These are phyloP conservation scores for Porites cylindrica DNA, from an alignment of 92 coral and sea anemone genomes.

Conservation along the genomic window DNA sequence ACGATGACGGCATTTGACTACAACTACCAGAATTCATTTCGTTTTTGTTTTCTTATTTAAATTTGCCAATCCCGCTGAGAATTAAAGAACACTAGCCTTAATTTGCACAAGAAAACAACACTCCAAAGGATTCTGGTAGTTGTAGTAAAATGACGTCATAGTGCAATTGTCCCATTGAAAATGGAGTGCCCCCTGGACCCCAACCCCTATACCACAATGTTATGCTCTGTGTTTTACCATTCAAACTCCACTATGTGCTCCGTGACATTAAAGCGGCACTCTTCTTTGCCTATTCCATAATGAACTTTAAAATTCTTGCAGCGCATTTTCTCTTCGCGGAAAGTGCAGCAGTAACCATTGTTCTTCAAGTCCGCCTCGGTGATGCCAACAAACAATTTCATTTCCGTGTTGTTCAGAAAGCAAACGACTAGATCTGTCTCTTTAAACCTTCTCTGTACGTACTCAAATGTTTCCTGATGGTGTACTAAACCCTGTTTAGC, in stretches of 20 bases:
- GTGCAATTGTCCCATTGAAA: too few species aligned
- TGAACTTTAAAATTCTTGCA: slow-evolving; percentile 78
- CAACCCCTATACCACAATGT: too few species aligned
- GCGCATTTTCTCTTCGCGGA: slow-evolving; percentile 75
- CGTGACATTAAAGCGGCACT: slow-evolving; percentile 77
- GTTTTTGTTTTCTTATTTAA: too few species aligned
- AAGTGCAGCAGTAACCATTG: slow-evolving; percentile 76
- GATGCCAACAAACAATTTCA: slow-evolving; percentile 74
- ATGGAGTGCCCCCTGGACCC: too few species aligned
- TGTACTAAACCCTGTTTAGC: slow-evolving; percentile 58
- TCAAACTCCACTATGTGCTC: slow-evolving; percentile 92
- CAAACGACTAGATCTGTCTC: slow-evolving; percentile 75
- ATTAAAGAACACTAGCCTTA: too few species aligned
- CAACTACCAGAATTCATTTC: too few species aligned
- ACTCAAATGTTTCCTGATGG: slow-evolving; percentile 80
- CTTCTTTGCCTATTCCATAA: slow-evolving; percentile 83
- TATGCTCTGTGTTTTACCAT: slow-evolving; percentile 50
- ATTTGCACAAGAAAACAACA: too few species aligned
- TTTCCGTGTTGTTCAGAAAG: slow-evolving; percentile 59
- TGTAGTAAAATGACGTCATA: too few species aligned
- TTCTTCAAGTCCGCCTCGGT: slow-evolving; percentile 78
- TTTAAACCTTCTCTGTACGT: slow-evolving; percentile 73
- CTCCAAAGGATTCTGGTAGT: too few species aligned
- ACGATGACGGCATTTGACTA: too few species aligned
- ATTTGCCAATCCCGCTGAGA: too few species aligned